Conservation (phyloP, 2,113 vertebrate genomes). For the Gorsachius goisagi region DNA sequence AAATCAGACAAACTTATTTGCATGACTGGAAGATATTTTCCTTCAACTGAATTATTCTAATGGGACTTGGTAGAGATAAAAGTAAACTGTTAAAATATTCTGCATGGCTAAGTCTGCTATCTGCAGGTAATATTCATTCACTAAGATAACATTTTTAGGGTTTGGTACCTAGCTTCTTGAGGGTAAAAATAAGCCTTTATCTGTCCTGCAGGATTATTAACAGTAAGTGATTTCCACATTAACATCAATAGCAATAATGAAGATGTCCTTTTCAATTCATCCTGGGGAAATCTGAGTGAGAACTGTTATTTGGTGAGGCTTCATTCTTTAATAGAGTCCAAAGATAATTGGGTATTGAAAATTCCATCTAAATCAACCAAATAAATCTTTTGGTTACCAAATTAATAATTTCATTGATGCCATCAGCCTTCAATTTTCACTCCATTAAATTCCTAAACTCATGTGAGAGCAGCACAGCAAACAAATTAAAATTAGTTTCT, state of each 20-base stretch:
- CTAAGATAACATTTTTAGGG: slow-evolving; percentile 58
- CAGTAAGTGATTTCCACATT: slow-evolving; percentile 60
- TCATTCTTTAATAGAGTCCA: slow-evolving; percentile 64
- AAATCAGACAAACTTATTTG: not conserved
- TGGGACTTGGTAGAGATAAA: slow-evolving; percentile 28
- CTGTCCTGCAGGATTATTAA: slow-evolving; percentile 61
- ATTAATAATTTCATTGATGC: slow-evolving; percentile 77
- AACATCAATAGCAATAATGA: slow-evolving; percentile 68
- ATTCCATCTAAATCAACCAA: slow-evolving; percentile 75
- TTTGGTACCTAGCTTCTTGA: slow-evolving; percentile 41
- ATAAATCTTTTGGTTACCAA: slow-evolving; percentile 71
- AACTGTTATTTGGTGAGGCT: slow-evolving; percentile 56
- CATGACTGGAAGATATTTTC: slow-evolving; percentile 39
- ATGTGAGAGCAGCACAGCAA: slow-evolving; percentile 68
- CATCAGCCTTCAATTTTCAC: slow-evolving; percentile 71
- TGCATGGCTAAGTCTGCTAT: slow-evolving; percentile 31
- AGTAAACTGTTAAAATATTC: slow-evolving; percentile 52
- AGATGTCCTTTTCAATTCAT: slow-evolving; percentile 65
- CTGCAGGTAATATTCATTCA: slow-evolving; percentile 45
- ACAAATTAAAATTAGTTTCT: slow-evolving; percentile 78
- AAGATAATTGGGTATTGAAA: slow-evolving; percentile 69
- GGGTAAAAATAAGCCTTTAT: slow-evolving; percentile 58
- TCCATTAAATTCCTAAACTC: slow-evolving; percentile 76
- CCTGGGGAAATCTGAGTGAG: slow-evolving; percentile 32
- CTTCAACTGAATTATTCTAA: slow-evolving; percentile 39